Evolutionary conservation across 2,797 vertebrate genomes (phyloP), one percentile per base, ranked within the genome.

Genomic region (Lepilemur septentrionalis): DNA sequence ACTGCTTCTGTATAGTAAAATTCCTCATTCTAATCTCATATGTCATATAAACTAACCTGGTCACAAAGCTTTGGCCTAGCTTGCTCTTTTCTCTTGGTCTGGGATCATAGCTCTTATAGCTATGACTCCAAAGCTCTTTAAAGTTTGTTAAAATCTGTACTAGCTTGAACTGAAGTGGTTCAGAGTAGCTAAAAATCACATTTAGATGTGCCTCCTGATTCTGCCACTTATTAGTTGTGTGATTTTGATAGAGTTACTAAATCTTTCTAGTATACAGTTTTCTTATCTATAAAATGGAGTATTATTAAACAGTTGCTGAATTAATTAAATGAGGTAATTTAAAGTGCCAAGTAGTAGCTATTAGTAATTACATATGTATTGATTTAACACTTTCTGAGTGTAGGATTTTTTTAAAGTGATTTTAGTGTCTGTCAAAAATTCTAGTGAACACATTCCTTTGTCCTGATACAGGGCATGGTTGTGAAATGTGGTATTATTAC

Each of bases 361-460:
- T 84, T 96, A 85, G 28, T 79, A 65, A 67, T 70, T 89, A 50
- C 1, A 10, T 38, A 61, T 48, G 38, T 6, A 76, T 28, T 92
- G 55, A 76, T 78, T 81, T 59, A 96, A 83, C 23, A 43, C 2
- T 17, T 72, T 76, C 43, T 20, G 6, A 14, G 0, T 35, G 17
- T 8, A 22, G 18, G 30, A 50, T 46, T 38, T 89, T 65, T 70
- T 67, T 25, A 86, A 57, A 75, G 7, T 75, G 63, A 57, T 61
- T 94, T 92, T 83, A 76, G 7, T 73, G n/a, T 86, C 91, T 91
- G n/a, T 91, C 17, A 25, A 82, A 95, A 94, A 94, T 67, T 35
- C n/a, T 57, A 63, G 61, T 35, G n/a, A n/a, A n/a, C n/a, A n/a
- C n/a, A n/a, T n/a, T n/a, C n/a, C n/a, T n/a, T n/a, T n/a, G n/a